Base-by-base conservation (phyloP, 2,797 vertebrate genomes). In the Protosalanx chinensis region DNA sequence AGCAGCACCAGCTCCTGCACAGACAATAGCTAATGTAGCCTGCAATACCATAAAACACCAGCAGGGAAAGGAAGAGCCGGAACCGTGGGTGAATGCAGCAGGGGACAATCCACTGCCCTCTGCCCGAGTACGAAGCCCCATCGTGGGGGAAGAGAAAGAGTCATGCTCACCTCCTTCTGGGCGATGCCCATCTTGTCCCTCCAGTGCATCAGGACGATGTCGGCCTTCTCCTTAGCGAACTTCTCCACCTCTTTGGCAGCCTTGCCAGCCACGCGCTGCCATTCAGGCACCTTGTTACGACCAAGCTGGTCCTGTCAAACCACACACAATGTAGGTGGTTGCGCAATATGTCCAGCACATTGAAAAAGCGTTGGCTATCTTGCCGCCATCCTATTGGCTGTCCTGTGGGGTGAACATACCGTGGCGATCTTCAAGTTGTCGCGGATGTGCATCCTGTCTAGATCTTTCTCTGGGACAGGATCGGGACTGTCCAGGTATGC, bases 191-290 rank as follows among this genome's bases (percentile, higher is more conserved):
- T 99, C 83, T 98, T 95, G 77, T 99, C 97, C 76, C 98, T 94
- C 98, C 98, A 99, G 88, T 99, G 98, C 95, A 98, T 96, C 85
- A 99, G 89, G 74, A 99, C 95, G 0, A 98, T 56, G 86, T 99
- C 97, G 1, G 98, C 91, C 86, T 99, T 99, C 82, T 99, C 97
- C 93, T 99, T 99, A 89, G 98, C 97, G 87, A 99, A 99, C 91
- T 98, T 99, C 87, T 99, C 98, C 77, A 99, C 97, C 87, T 98
- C 98, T 90, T 99, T 99, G 33, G 98, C 98, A 86, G 98, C 98
- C 93, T 98, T 98, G 78, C 98, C 98, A 35, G 98, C 98, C 58
- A 98, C 81, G 72, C 97, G 91, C 89, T 99, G 98, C 98, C 98
- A 99, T 71, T 99, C 98, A 0, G 98, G 96, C 65, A 99, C 95